Base-by-base conservation (phyloP, 2,888 invertebrate species). In the Agrypnus murinus region DNA sequence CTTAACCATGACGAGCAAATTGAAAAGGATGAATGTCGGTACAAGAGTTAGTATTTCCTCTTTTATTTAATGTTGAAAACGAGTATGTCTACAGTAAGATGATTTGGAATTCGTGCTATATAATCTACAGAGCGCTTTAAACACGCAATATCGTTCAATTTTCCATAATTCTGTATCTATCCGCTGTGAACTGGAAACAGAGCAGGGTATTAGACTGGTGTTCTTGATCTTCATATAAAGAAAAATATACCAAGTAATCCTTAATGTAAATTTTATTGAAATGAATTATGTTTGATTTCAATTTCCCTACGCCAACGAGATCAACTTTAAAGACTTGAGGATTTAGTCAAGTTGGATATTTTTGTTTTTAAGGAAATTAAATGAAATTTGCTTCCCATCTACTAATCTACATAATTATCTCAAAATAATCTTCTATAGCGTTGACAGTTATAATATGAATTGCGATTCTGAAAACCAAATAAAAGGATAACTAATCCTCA, bases 131-230 rank as follows among this genome's bases (percentile, higher is more conserved):
- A 65, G 38, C 58, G 58, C 53, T 71, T 60, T 59, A 62, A 66
- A 60, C 53, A 66, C 59, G 66, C 70, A 71, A 71, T 71, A 71
- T 71, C 70, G 65, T 71, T 71, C 70, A 71, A 71, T 71, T 71
- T 71, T 71, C 62, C 66, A 66, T 71, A 66, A 65, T 71, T 71
- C 50, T 48, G 15, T 66, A 65, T 63, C 50, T 62, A 71, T 71
- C 70, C 70, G 70, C 70, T 71, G 66, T 71, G 70, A 71, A 71
- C 31, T 62, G 70, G 70, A 71, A 71, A 66, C 65, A 50, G 38
- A 48, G 38, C 34, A 60, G 45, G 48, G 63, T 62, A 66, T 66
- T 57, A 62, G 40, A 57, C 50, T 48, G 32, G 38, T 71, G 40
- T 62, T 65, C 46, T 40, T 71, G 46, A 69, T 53, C 64, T 58